Percentiles rank a stretch among this genome's conserved stretches.
These are phyloP conservation scores for Alca torda DNA, from an alignment of 2,797 vertebrate species.

Conservation along the genomic window DNA sequence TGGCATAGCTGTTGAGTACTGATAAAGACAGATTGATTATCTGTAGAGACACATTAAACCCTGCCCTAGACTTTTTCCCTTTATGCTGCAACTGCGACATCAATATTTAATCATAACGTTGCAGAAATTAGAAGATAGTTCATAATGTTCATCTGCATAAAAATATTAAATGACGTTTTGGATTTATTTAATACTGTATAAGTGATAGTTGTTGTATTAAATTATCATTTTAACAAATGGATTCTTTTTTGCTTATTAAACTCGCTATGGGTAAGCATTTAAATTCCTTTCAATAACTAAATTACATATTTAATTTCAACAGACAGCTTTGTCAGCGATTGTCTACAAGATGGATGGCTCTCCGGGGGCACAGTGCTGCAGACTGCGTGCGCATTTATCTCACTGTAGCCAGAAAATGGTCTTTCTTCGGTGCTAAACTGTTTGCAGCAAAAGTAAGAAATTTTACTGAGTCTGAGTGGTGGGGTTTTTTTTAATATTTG, in stretches of 20 bases:
- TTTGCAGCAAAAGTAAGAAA: slow-evolving; percentile 89
- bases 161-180: background rate
- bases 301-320: slow-evolving; percentile 12
- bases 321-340: slow-evolving; percentile 91
- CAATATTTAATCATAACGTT: slow-evolving; percentile 37
- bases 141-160: background rate
- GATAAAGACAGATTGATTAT: slow-evolving; percentile 52
- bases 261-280: background rate
- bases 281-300: slow-evolving; percentile 26
- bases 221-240: background rate
- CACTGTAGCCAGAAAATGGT: slow-evolving; percentile 94
- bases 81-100: background rate
- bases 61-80: background rate
- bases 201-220: background rate
- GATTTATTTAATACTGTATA: background rate
- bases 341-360: slow-evolving; percentile 91
- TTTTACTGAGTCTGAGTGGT: background rate
- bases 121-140: background rate
- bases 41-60: background rate
- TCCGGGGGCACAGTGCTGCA: slow-evolving; percentile 85
- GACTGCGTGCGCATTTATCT: slow-evolving; percentile 95
- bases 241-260: slow-evolving; percentile 9
- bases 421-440: slow-evolving; percentile 92
- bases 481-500: background rate
- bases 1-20: slow-evolving; percentile 27